A percentile compares a stretch with the other conserved stretches of the same genome.
These are phyloP conservation scores for Antennarius maculatus DNA, from an alignment of 2,797 vertebrate species.

Conservation along the genomic window DNA sequence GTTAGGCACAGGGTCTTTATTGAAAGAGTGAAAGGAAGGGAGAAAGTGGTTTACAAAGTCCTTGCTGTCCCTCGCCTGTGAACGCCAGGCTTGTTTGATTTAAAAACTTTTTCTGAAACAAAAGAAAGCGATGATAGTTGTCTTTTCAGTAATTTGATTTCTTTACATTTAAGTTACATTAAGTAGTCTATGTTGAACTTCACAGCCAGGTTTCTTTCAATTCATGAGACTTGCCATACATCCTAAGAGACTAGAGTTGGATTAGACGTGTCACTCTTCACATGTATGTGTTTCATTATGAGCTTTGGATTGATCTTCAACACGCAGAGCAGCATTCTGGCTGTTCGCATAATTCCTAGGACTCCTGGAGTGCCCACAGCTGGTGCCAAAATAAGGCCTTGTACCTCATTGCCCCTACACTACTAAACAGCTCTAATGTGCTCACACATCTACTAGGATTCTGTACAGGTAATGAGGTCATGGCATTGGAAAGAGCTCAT, in stretches of 20 bases:
- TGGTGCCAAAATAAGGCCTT: constrained; percentile 57
- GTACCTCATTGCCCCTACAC: constrained; percentile 47
- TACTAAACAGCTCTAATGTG: constrained; percentile 64
- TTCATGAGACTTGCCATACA: constrained; percentile 75
- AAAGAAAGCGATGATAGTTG: constrained; percentile 70
- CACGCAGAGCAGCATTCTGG: constrained; percentile 33
- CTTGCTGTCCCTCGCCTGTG: constrained; percentile 59
- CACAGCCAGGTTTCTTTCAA: constrained; percentile 69
- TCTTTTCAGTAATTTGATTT: constrained; percentile 64
- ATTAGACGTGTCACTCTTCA: constrained; percentile 67
- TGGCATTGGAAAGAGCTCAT: constrained; percentile 55
- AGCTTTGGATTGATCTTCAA: constrained; percentile 39
- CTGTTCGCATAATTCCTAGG: constrained; percentile 42
- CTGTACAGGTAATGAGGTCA: constrained; percentile 74
- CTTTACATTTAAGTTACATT: constrained; percentile 56
- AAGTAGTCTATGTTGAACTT: constrained; percentile 66
- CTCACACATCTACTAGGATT: constrained; percentile 60
- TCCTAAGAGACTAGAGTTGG: constrained; percentile 70
- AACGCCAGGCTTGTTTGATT: constrained; percentile 70
- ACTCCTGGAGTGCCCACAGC: constrained; percentile 63
- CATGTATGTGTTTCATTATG: constrained; percentile 68
- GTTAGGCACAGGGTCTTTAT: constrained; percentile 73
- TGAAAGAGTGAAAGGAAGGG: constrained; percentile 63
- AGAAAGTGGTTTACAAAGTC: constrained; percentile 59
- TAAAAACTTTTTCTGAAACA: constrained; percentile 66